phyloP scores from a whole-genome alignment of 2,113 vertebrate genomes.

The Cebus imitator region DNA sequence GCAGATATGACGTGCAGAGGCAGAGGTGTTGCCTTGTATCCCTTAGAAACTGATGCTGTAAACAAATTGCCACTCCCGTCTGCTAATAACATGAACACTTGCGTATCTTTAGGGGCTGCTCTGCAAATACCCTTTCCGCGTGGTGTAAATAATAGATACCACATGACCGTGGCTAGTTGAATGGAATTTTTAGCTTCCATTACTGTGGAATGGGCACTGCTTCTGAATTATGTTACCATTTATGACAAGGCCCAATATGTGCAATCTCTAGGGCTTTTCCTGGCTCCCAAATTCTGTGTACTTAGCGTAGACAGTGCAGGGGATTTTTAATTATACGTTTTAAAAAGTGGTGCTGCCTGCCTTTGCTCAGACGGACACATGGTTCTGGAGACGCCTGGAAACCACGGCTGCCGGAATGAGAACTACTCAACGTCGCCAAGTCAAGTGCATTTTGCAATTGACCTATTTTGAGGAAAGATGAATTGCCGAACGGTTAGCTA shows the following conservation, averaged over 20 bases:
- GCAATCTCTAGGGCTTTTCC: neutral
- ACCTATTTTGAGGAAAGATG: constrained; percentile 77
- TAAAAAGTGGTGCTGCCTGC: rapidly evolving
- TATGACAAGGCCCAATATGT: neutral
- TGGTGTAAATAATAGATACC: neutral
- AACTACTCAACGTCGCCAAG: neutral
- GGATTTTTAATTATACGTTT: neutral
- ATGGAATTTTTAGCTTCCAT: neutral
- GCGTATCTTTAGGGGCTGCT: neutral
- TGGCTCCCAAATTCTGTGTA: neutral
- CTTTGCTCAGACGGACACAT: neutral
- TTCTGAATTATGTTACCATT: neutral
- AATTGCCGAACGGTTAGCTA: constrained; percentile 56
- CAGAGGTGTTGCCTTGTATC: rapidly evolving
- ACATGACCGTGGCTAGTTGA: too few relatives aligned
- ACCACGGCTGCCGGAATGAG: neutral
- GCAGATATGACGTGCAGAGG: neutral
- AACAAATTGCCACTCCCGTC: neutral
- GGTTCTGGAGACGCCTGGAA: neutral
- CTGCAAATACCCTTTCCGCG: rapidly evolving
- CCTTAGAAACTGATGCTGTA: neutral
- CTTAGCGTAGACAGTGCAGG: neutral
- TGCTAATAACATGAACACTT: rapidly evolving
- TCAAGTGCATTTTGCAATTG: constrained; percentile 51
- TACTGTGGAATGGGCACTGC: neutral